Percentiles rank a stretch among this genome's conserved stretches.
Conservation (phyloP, 2,113 vertebrate genomes). For the Salvelinus sp. region DNA sequence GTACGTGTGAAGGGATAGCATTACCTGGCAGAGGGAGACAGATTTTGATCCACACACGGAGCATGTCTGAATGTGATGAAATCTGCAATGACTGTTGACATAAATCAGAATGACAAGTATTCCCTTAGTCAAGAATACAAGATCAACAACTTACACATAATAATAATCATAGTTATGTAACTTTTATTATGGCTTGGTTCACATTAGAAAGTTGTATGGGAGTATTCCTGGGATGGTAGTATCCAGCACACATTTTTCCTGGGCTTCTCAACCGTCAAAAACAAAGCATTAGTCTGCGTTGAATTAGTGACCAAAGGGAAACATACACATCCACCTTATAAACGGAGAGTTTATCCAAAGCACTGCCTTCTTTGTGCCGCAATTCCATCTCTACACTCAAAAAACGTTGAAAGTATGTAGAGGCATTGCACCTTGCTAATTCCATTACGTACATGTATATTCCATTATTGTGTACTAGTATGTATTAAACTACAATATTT, state of each 20-base stretch:
- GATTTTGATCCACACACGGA: conserved; percentile 49
- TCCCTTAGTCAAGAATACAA: neutral
- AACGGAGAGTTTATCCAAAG: neutral
- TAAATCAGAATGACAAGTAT: neutral
- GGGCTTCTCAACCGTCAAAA: neutral
- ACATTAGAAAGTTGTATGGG: neutral
- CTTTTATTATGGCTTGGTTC: neutral
- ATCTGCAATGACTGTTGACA: neutral
- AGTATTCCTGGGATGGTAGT: neutral
- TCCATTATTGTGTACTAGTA: neutral
- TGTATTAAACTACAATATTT: neutral
- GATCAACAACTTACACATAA: neutral
- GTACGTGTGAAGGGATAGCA: neutral
- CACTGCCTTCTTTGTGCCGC: neutral
- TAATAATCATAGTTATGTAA: neutral
- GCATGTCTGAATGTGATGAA: conserved; percentile 55
- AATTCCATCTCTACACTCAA: neutral
- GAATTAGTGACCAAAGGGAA: neutral
- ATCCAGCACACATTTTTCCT: neutral
- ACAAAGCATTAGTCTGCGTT: neutral
- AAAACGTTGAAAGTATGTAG: neutral
- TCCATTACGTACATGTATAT: neutral
- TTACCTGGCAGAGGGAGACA: conserved; percentile 64
- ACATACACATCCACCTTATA: neutral
- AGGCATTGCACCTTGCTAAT: too few species aligned